Evolutionary conservation across 1,140 invertebrate species (phyloP), one percentile per base, ranked within the genome.

Genomic region (Drosophila hydei): DNA sequence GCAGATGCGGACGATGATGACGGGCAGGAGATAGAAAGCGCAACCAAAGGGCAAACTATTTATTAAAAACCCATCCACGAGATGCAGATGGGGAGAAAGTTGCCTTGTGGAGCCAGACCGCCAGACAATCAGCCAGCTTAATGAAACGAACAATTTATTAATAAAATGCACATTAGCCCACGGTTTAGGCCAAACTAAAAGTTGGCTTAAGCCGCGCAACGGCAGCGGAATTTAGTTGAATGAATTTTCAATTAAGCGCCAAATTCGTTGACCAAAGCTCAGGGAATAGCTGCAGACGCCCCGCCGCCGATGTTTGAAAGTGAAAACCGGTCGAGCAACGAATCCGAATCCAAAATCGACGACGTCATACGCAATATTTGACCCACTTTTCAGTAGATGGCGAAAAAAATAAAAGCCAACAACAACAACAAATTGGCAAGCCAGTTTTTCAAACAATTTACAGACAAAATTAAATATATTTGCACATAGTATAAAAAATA

Each of bases 91-190:
- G 42, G 48, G 72, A 58, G 81, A 87, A 87, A 87, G 81, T 87
- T 87, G 58, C 51, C 72, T 68, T 51, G 42, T 47, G 52, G 61
- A 58, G 30, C 52, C 38, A 55, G 25, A 48, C 43, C 18, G 48
- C 6, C 43, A 52, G 60, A 14, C 45, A 36, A 43, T 52, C 38
- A 30, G 62, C 61, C 70, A 42, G 52, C 47, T 55, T 87, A 85
- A 87, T 87, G 74, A 85, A 85, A 70, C 77, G 54, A 76, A 85
- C 81, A 87, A 72, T 81, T 81, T 87, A 87, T 87, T 72, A 87
- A 87, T 87, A 80, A 61, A 69, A 78, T 71, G 62, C 77, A 85
- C 73, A 87, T 80, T 87, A 87, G 74, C 77, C 80, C 77, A 85
- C 80, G 77, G 78, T 67, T 71, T 67, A 36, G 65, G 61, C 38